phyloP scores from a whole-genome alignment of 2,797 vertebrate genomes.

The Chaunax sp. region DNA sequence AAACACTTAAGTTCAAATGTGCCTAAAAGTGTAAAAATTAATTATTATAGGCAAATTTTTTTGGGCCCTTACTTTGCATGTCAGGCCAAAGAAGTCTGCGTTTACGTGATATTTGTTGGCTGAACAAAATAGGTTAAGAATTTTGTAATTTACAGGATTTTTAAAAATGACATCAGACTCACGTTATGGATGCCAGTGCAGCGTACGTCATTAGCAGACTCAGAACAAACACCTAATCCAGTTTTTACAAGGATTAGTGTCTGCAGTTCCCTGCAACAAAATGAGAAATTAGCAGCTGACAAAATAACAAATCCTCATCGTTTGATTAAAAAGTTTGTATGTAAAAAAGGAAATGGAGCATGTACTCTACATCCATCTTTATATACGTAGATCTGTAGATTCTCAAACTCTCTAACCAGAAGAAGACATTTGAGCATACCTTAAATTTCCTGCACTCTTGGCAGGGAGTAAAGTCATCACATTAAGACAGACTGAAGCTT shows the following conservation, averaged over 20 bases:
- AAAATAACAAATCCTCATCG: constrained; percentile 15
- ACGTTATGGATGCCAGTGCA: constrained; percentile 26
- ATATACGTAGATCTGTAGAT: neutral
- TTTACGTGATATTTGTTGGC: constrained; percentile 20
- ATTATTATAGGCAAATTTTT: too few species aligned
- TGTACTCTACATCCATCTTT: neutral
- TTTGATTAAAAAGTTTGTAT: neutral
- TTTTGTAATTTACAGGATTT: constrained; percentile 26
- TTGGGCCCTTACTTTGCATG: constrained; percentile 24
- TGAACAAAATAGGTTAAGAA: constrained; percentile 9
- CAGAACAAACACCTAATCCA: constrained; percentile 36
- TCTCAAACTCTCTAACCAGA: constrained; percentile 1
- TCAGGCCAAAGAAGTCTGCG: constrained; percentile 25
- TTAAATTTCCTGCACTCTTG: neutral
- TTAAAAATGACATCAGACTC: constrained; percentile 17
- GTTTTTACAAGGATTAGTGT: constrained; percentile 49
- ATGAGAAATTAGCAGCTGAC: constrained; percentile 32
- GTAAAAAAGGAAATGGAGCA: neutral
- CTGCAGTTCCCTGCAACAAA: constrained; percentile 25
- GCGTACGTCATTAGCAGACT: constrained; percentile 23
- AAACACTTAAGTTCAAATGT: too few species aligned
- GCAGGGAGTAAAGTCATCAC: constrained; percentile 13
- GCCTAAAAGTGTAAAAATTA: too few species aligned
- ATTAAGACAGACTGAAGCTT: constrained; percentile 26
- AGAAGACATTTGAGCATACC: neutral